These are phyloP conservation scores for Enteromius viviparus DNA, from an alignment of 2,797 vertebrate genomes.

Conservation along the genomic window DNA sequence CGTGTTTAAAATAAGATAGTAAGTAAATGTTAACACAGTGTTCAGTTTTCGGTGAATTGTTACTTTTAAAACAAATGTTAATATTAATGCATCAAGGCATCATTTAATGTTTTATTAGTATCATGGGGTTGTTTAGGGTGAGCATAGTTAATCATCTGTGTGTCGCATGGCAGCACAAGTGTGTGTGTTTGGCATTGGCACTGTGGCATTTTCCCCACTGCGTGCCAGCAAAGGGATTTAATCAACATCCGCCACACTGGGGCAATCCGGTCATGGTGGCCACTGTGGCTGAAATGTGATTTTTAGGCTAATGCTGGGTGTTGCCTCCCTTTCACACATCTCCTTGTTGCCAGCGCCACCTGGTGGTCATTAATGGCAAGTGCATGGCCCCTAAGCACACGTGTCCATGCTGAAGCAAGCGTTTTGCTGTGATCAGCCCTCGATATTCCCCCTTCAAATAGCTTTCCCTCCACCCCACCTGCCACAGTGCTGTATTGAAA, in stretches of 20 bases:
- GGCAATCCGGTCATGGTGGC: slow-evolving; percentile 62
- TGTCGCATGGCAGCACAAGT: background rate
- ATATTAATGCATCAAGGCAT: background rate
- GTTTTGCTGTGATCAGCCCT: slow-evolving; percentile 45
- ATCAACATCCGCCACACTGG: slow-evolving; percentile 63
- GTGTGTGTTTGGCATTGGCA: slow-evolving; percentile 17
- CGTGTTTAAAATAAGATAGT: background rate
- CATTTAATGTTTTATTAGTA: slow-evolving; percentile 24
- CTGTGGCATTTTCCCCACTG: slow-evolving; percentile 36
- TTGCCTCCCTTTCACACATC: slow-evolving; percentile 66
- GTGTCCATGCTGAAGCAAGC: slow-evolving; percentile 29
- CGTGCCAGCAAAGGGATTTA: slow-evolving; percentile 61
- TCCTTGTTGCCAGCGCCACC: slow-evolving; percentile 68
- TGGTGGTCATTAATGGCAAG: slow-evolving; percentile 66
- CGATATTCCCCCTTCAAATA: slow-evolving; percentile 35
- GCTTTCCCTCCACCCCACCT: slow-evolving; percentile 21
- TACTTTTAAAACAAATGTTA: background rate
- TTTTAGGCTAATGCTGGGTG: slow-evolving; percentile 70
- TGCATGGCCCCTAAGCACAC: slow-evolving; percentile 10
- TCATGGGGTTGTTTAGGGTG: background rate
- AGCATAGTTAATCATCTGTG: background rate
- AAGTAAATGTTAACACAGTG: background rate
- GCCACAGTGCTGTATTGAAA: slow-evolving; percentile 35
- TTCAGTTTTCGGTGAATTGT: background rate
- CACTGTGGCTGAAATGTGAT: slow-evolving; percentile 70